Evolutionary conservation across 2,888 invertebrate species (phyloP).

Genomic region (Oligia strigilis): DNA sequence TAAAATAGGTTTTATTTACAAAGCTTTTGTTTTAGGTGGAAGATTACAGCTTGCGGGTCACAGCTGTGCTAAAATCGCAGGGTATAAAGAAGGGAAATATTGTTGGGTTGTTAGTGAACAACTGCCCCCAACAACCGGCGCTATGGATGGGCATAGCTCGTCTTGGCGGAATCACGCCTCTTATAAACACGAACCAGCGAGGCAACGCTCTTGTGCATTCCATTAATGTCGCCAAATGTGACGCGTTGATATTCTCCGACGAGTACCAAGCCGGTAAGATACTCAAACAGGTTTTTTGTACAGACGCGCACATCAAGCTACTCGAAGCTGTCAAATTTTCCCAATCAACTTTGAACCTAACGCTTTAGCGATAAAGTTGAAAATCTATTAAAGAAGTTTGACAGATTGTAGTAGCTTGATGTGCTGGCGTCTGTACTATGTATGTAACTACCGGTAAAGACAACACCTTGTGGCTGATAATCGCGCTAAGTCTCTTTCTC

Average conservation of each 20-base stretch:
- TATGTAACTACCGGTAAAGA: neutral
- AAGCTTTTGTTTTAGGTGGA: constrained; percentile 92
- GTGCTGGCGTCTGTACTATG: no score
- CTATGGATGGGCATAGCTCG: constrained; percentile 98
- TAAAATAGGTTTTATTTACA: constrained; percentile 5
- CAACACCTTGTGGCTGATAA: neutral
- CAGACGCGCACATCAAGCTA: no score
- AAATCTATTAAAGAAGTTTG: no score
- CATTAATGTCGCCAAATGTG: constrained; percentile 95
- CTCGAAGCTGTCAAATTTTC: no score
- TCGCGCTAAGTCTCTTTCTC: neutral
- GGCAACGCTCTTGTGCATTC: constrained; percentile 96
- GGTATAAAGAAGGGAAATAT: constrained; percentile 96
- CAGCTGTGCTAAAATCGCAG: constrained; percentile 94
- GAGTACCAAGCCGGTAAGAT: constrained; percentile 92
- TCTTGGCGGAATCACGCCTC: constrained; percentile 95
- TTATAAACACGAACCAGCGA: constrained; percentile 98
- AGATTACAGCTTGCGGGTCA: constrained; percentile 96
- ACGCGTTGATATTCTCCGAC: constrained; percentile 95
- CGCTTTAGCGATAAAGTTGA: no score
- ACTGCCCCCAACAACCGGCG: constrained; percentile 97
- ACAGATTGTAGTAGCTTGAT: no score
- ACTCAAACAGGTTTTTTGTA: constrained; percentile 36
- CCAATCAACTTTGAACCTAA: no score
- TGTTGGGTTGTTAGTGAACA: constrained; percentile 97